These are phyloP conservation scores for Machimus rusticus DNA, from an alignment of 2,888 invertebrate genomes.

Conservation along the genomic window DNA sequence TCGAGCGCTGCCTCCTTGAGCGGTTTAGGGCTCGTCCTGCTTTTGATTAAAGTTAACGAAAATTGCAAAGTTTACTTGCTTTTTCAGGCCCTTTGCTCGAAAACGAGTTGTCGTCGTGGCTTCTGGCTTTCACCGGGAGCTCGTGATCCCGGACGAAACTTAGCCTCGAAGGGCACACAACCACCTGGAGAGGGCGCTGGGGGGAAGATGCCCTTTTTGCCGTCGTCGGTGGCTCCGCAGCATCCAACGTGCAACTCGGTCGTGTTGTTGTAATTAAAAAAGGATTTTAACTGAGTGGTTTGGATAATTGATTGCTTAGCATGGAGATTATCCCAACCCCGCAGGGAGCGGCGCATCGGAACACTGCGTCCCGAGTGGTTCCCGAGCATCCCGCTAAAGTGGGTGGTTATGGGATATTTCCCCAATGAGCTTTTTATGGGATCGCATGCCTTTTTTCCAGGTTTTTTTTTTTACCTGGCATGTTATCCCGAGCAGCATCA, in stretches of 20 bases:
- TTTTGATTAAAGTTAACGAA: constrained; percentile 34
- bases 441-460: neutral
- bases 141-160: neutral
- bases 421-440: neutral
- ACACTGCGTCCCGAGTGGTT: neutral
- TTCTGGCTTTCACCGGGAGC: neutral
- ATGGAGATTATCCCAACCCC: constrained; percentile 24
- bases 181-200: neutral
- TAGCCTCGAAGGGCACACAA: neutral
- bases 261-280: constrained; percentile 45
- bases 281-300: constrained; percentile 46
- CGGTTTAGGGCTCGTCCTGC: neutral
- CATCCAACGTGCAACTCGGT: neutral
- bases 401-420: neutral
- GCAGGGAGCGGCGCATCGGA: neutral
- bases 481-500: neutral
- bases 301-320: constrained; percentile 46
- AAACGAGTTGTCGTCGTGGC: constrained; percentile 26
- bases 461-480: neutral
- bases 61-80: constrained; percentile 29
- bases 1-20: no score
- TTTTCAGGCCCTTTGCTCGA: neutral
- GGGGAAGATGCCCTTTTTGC: neutral
- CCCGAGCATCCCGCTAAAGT: neutral
- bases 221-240: neutral